These are phyloP conservation scores for Hyppa rectilinea DNA, from an alignment of 2,888 invertebrate species.

Conservation along the genomic window DNA sequence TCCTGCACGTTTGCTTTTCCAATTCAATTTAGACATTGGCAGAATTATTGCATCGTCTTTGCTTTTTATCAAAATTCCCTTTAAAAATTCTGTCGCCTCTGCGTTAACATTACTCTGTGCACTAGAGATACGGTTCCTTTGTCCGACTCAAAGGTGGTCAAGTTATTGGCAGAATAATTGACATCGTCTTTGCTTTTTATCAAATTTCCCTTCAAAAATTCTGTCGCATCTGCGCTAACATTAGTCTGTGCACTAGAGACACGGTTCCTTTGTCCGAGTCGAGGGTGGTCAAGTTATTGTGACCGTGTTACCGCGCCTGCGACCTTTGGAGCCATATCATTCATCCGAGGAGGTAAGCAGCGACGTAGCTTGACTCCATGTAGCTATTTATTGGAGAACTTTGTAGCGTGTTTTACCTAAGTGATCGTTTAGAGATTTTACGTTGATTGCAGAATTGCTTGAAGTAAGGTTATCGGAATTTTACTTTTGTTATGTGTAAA, in stretches of 20 bases:
- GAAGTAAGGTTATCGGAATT: not conserved
- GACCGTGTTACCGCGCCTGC: conserved; percentile 45
- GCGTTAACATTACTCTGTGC: conserved; percentile 32
- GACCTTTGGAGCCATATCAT: conserved; percentile 45
- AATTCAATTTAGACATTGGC: not conserved
- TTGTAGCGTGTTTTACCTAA: not conserved
- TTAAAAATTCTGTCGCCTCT: conserved; percentile 23
- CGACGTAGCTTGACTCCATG: conserved; percentile 19
- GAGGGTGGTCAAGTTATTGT: conserved; percentile 72
- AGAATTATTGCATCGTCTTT: not conserved
- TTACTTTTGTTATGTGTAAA: not conserved
- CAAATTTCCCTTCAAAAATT: not conserved
- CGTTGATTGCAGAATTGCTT: not conserved
- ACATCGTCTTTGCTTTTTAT: not conserved
- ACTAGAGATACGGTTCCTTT: conserved; percentile 53
- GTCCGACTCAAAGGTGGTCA: conserved; percentile 71
- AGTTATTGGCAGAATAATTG: conserved; percentile 52
- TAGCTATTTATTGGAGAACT: conserved; percentile 9
- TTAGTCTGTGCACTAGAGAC: conserved; percentile 41
- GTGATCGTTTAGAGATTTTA: conserved; percentile 1
- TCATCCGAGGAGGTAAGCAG: conserved; percentile 41
- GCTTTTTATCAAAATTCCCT: not conserved
- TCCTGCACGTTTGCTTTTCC: not conserved
- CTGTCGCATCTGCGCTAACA: conserved; percentile 24
- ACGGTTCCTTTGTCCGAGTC: conserved; percentile 64